Evolutionary conservation across 2,797 vertebrate genomes (phyloP).

Genomic region (Chelmon rostratus): DNA sequence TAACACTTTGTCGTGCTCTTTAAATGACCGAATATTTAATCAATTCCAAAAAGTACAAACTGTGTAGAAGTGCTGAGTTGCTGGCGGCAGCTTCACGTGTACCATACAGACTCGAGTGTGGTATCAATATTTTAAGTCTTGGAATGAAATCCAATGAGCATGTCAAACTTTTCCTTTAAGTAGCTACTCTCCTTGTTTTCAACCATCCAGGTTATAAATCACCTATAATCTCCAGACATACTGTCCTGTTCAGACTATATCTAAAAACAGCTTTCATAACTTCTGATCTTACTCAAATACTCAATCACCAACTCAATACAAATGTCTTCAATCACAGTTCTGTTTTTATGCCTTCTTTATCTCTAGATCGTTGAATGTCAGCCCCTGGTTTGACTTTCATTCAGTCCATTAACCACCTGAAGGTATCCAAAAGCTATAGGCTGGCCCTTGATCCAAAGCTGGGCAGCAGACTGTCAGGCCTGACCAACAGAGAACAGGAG

Average conservation of each 20-base stretch:
- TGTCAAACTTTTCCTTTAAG: not conserved
- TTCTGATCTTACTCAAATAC: not conserved
- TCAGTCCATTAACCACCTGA: conserved; percentile 20
- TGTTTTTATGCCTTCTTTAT: not conserved
- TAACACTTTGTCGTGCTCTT: too few species aligned
- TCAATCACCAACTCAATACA: not conserved
- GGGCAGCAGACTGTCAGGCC: conserved; percentile 34
- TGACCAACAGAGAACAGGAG: conserved; percentile 49
- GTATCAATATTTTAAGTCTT: too few species aligned
- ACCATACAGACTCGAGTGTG: not conserved
- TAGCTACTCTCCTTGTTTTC: not conserved
- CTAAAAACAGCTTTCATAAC: not conserved
- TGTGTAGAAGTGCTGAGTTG: too few species aligned
- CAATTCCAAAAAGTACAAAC: too few species aligned
- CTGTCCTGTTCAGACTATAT: not conserved
- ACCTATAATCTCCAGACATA: not conserved
- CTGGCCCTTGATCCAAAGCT: conserved; percentile 11
- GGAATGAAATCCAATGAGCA: not conserved
- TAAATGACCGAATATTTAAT: too few species aligned
- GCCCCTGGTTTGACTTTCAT: conserved; percentile 3
- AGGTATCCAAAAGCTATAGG: conserved; percentile 18
- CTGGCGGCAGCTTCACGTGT: not conserved
- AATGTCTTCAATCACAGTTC: not conserved
- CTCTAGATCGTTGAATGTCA: not conserved
- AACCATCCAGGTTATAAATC: not conserved